phyloP scores from a whole-genome alignment of 2,888 invertebrate genomes.

The Eupithecia insigniata region DNA sequence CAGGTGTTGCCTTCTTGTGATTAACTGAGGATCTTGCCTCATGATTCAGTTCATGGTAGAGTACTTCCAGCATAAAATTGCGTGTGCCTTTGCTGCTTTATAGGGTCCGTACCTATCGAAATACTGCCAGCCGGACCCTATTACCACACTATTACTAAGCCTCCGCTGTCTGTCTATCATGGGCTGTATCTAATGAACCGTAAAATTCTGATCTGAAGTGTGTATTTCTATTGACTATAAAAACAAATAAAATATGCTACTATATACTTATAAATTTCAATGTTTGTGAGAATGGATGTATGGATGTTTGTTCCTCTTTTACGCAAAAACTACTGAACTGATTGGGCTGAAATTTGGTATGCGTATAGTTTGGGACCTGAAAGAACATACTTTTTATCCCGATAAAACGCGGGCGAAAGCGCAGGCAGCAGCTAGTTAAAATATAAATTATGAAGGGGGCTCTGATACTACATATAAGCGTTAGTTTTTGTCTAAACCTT shows the following conservation, averaged over 20 bases:
- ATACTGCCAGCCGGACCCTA: not conserved
- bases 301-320: no score
- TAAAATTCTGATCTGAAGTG: not conserved
- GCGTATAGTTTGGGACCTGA: no score
- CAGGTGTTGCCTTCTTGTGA: slow-evolving; percentile 60
- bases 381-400: no score
- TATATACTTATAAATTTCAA: no score
- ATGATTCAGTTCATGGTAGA: slow-evolving; percentile 15
- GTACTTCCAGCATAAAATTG: not conserved
- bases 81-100: not conserved
- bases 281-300: no score
- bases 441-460: not conserved
- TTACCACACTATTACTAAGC: no score
- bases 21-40: slow-evolving; percentile 49
- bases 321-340: no score
- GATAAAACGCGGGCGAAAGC: no score
- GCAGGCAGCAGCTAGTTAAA: no score
- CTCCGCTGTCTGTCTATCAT: not conserved
- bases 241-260: not conserved
- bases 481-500: no score
- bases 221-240: not conserved
- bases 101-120: not conserved
- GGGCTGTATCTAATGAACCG: not conserved
- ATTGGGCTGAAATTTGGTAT: no score
- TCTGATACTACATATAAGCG: not conserved